phyloP scores from a whole-genome alignment of 2,888 invertebrate species.

The Drosophila mimica region DNA sequence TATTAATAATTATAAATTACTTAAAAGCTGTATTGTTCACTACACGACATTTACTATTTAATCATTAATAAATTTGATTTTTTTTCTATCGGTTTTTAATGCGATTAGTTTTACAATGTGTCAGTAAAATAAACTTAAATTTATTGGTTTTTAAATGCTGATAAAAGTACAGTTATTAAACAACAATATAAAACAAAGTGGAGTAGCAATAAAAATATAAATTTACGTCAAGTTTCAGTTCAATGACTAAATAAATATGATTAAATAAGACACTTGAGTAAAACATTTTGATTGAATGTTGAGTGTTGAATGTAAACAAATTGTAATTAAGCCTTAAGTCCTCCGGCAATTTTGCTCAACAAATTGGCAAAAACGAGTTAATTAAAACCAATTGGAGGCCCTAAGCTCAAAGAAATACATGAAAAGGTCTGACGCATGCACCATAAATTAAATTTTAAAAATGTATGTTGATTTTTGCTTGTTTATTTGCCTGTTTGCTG shows the following conservation, averaged over 20 bases:
- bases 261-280: background rate
- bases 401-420: background rate
- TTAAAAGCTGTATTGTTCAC: background rate
- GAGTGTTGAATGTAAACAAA: background rate
- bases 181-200: background rate
- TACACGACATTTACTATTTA: background rate
- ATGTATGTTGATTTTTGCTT: background rate
- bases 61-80: background rate
- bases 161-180: background rate
- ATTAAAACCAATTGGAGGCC: background rate
- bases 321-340: background rate
- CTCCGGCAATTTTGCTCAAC: background rate
- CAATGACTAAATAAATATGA: background rate
- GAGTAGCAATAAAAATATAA: background rate
- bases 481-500: slow-evolving; percentile 11
- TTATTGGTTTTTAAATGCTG: background rate
- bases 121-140: background rate
- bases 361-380: background rate
- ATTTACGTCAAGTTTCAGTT: background rate
- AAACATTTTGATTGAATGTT: background rate
- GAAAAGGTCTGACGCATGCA: slow-evolving; percentile 2
- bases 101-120: background rate
- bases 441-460: background rate
- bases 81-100: background rate
- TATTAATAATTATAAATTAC: background rate